These are phyloP conservation scores for Lycopodina hypogea DNA, from an alignment of 37 sponge, comb jelly and placozoan species.

Conservation along the genomic window DNA sequence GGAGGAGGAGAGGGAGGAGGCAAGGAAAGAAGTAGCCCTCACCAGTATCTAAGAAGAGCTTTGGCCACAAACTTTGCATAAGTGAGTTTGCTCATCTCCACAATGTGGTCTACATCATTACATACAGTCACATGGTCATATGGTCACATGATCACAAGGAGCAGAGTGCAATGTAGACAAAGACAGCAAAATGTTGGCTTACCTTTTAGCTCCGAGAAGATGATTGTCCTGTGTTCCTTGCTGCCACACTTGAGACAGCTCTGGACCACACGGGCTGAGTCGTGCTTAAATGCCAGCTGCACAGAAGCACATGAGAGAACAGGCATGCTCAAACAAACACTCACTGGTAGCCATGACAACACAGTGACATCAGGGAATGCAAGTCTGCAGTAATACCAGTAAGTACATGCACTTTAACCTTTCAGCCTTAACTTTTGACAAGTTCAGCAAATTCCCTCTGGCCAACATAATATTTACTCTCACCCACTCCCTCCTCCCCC, in stretches of 20 bases:
- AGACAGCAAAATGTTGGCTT: background rate
- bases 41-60: conserved; percentile 83
- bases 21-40: background rate
- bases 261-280: conserved; percentile 84
- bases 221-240: conserved; percentile 34
- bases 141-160: background rate
- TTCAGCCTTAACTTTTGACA: no score
- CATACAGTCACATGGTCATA: background rate
- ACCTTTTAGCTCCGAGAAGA: conserved; percentile 81
- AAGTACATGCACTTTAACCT: no score
- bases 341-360: no score
- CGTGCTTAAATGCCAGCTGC: conserved; percentile 81
- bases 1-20: background rate
- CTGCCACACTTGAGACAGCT: conserved; percentile 79
- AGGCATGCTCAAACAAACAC: no score
- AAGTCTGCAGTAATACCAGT: no score
- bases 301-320: background rate
- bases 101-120: conserved; percentile 49
- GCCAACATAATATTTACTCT: background rate
- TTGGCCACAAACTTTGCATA: conserved; percentile 91
- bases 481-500: background rate
- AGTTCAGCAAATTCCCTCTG: no score
- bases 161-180: background rate
- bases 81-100: conserved; percentile 70
- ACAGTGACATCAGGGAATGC: no score